Evolutionary conservation across 2,113 vertebrate species (phyloP).

Genomic region (Lagopus leucura): DNA sequence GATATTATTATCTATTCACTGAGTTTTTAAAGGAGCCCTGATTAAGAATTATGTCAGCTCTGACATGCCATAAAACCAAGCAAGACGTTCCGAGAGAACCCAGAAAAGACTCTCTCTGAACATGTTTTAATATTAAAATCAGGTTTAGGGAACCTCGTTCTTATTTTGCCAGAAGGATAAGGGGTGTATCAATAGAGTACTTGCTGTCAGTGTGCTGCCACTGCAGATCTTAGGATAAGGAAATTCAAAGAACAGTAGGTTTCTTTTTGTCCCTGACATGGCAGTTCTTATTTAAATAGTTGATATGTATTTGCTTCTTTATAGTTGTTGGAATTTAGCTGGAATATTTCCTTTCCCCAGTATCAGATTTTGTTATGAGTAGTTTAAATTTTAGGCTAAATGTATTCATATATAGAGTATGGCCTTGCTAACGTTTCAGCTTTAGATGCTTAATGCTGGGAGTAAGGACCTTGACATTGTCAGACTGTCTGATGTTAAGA

Average conservation of each 20-base stretch:
- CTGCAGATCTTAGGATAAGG: neutral
- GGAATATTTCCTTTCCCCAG: neutral
- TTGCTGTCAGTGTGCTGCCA: neutral
- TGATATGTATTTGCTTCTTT: neutral
- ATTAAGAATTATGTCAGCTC: slow-evolving; percentile 38
- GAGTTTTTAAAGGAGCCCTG: slow-evolving; percentile 31
- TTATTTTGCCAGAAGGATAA: neutral
- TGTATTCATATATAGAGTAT: neutral
- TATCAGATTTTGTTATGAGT: neutral
- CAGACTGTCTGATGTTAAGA: neutral
- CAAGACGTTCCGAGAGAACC: neutral
- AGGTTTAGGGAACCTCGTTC: neutral
- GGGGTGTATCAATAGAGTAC: neutral
- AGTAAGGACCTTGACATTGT: neutral
- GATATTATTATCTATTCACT: slow-evolving; percentile 51
- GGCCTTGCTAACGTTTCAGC: neutral
- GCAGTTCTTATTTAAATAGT: neutral
- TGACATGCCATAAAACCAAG: slow-evolving; percentile 24
- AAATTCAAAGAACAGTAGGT: neutral
- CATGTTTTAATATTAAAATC: slow-evolving; percentile 14
- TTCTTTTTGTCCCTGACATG: neutral
- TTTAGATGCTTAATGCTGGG: neutral
- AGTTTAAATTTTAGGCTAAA: neutral
- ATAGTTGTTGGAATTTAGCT: neutral
- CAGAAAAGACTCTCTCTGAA: neutral